phyloP scores from a whole-genome alignment of 1,140 invertebrate species.

The Portunus trituberculatus region DNA sequence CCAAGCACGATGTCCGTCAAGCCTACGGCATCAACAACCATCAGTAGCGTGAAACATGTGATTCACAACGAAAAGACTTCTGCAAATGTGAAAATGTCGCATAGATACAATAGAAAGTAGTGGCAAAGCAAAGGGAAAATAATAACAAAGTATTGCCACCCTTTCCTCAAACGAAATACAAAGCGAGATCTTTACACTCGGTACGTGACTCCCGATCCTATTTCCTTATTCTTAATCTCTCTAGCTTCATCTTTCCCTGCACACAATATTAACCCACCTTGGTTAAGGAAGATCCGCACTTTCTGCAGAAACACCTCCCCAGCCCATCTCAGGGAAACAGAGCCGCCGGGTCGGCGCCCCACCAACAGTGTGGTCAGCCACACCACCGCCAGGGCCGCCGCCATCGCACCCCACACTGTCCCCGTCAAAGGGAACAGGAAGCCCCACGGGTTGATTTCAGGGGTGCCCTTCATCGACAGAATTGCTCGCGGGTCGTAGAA shows the following conservation, averaged over 20 bases:
- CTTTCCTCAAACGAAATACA: neutral
- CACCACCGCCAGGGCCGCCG: neutral
- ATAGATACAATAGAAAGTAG: neutral
- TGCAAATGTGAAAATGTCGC: neutral
- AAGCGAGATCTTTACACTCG: too few relatives aligned
- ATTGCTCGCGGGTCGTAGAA: neutral
- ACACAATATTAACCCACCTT: neutral
- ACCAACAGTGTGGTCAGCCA: neutral
- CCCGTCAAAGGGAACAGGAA: slow-evolving; percentile 48
- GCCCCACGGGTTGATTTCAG: slow-evolving; percentile 50
- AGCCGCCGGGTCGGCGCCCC: neutral
- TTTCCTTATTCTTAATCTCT: too few relatives aligned
- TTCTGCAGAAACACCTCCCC: neutral
- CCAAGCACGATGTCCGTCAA: neutral
- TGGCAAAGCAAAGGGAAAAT: neutral
- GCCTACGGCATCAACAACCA: neutral
- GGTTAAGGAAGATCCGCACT: neutral
- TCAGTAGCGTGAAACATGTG: neutral
- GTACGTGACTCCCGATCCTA: too few relatives aligned
- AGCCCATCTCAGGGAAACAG: neutral
- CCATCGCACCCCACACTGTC: neutral
- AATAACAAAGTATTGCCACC: neutral
- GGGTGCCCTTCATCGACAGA: neutral
- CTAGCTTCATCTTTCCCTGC: too few relatives aligned
- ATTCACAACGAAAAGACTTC: neutral